Evolutionary conservation across 2,888 invertebrate species (phyloP), one percentile per base, ranked within the genome.

Genomic region (Ferdinandea cuprea): DNA sequence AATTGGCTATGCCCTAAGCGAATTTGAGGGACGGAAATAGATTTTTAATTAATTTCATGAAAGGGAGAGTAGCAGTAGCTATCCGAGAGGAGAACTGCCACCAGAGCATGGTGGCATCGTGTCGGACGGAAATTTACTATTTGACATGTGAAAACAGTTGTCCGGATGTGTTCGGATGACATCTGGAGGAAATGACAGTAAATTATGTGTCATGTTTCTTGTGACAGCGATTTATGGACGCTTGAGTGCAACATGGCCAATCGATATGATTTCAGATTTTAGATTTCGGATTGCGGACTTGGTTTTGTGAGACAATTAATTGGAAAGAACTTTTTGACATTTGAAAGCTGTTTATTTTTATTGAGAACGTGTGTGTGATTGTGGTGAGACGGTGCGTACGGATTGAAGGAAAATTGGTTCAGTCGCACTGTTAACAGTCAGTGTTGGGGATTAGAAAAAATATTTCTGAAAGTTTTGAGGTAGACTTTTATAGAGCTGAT

Each of bases 121-220:
- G 40, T 46, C 54, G 40, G 77, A 46, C 50, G 76, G 61, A 80
- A 72, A 61, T 81, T 71, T 66, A 66, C 61, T 61, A 71, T 59
- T 66, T 81, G 77, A 72, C 71, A 81, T 81, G 40, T 50, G 81
- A 66, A 56, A 77, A 77, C 81, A 81, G 77, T 77, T 81, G 81
- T 77, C 81, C 81, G 81, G 81, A 77, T 77, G 71, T 77, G 77
- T 46, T 65, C 13, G 37, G 52, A 71, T 65, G 65, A 71, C 65
- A 69, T 71, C 66, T 72, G 21, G 46, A 35, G 81, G 54, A 81
- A 77, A 77, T 66, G 66, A 72, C 65, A 77, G 71, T 81, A 66
- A 81, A 81, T 81, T 71, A 72, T 71, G 71, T 77, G 71, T 71
- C 81, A 77, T 81, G 81, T 77, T 81, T 37, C 13, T 61, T 19